Conservation (phyloP, 2,797 vertebrate genomes). For the Bradypus variegatus region DNA sequence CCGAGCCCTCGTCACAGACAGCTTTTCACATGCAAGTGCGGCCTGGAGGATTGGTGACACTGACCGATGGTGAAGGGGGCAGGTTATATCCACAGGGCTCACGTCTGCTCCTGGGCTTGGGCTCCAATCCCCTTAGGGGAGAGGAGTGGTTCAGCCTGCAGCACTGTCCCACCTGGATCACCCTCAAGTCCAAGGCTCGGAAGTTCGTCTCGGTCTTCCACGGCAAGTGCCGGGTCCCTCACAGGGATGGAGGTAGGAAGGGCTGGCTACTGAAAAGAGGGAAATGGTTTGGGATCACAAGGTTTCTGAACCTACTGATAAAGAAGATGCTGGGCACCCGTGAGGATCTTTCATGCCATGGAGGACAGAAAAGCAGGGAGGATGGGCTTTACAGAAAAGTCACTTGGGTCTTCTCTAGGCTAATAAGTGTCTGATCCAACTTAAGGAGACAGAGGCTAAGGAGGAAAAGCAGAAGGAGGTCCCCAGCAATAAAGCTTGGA, state of each 20-base stretch:
- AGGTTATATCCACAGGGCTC: conserved; percentile 64
- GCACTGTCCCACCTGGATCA: conserved; percentile 64
- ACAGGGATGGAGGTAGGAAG: neutral
- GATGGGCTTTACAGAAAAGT: neutral
- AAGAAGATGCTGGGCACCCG: neutral
- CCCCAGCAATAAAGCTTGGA: neutral
- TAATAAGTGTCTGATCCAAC: neutral
- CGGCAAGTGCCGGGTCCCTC: conserved; percentile 55
- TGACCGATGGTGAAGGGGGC: conserved; percentile 60
- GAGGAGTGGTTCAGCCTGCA: conserved; percentile 67
- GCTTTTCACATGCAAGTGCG: conserved; percentile 65
- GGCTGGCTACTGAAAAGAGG: neutral
- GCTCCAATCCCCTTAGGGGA: conserved; percentile 22
- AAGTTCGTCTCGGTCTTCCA: conserved; percentile 58
- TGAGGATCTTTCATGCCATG: neutral
- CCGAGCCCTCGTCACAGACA: conserved; percentile 54
- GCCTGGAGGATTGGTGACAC: conserved; percentile 49
- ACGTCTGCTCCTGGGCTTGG: conserved; percentile 59
- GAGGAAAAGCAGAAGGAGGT: neutral
- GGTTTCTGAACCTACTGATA: neutral
- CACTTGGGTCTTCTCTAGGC: neutral
- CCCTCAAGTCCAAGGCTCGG: conserved; percentile 49
- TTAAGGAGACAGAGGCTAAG: neutral
- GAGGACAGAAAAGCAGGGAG: neutral
- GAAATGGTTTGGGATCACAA: neutral